These are phyloP conservation scores for Papilio gigon DNA, from an alignment of 2,888 invertebrate species.

Conservation along the genomic window DNA sequence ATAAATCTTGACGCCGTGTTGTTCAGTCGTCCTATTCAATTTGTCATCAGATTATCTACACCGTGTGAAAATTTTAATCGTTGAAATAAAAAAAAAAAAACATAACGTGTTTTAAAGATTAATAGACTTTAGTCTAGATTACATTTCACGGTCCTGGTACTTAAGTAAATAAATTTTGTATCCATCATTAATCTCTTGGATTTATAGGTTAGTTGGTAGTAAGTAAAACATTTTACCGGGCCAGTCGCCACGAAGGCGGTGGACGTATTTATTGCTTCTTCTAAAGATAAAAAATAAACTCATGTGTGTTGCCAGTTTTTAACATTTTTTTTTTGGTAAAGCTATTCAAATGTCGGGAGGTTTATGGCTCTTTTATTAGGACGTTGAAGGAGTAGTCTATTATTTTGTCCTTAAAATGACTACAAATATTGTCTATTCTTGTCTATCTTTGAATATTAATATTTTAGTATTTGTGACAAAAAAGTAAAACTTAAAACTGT, in stretches of 20 bases:
- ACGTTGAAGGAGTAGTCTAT: constrained; percentile 62
- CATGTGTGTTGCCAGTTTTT: constrained; percentile 63
- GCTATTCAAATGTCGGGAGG: constrained; percentile 54
- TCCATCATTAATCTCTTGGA: constrained; percentile 76
- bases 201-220: constrained; percentile 71
- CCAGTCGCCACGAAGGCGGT: constrained; percentile 64
- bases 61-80: constrained; percentile 43
- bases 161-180: constrained; percentile 75
- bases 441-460: background rate
- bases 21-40: constrained; percentile 36
- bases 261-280: constrained; percentile 72
- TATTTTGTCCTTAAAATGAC: constrained; percentile 54
- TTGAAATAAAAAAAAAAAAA: constrained; percentile 45
- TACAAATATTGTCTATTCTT: background rate
- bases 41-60: constrained; percentile 41
- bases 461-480: background rate
- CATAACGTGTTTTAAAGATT: constrained; percentile 64
- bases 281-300: constrained; percentile 67
- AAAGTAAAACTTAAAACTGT: background rate
- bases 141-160: constrained; percentile 71
- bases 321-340: constrained; percentile 63
- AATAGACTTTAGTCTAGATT: constrained; percentile 72
- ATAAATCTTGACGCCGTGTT: constrained; percentile 36
- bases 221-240: constrained; percentile 62
- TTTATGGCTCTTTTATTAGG: constrained; percentile 56